Conservation (phyloP, 1,140 invertebrate species). For the Drosophila lacertosa region DNA sequence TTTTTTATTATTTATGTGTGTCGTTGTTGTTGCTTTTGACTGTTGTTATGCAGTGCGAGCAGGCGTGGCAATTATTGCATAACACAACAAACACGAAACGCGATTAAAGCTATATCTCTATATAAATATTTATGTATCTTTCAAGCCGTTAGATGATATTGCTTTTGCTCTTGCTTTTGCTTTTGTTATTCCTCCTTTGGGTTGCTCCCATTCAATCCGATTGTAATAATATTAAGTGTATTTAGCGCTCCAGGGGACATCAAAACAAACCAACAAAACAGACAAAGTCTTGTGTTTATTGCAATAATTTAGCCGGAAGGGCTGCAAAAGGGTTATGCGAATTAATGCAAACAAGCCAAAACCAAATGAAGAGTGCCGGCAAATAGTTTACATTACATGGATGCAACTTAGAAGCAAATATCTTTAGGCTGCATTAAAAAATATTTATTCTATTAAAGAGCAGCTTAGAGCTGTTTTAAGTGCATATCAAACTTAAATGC, state of each 20-base stretch:
- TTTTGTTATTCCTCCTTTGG: conserved; percentile 2
- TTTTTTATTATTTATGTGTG: neutral
- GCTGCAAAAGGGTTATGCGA: conserved; percentile 20
- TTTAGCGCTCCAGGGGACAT: conserved; percentile 44
- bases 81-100: conserved; percentile 15
- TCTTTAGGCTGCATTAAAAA: neutral
- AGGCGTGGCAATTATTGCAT: conserved; percentile 23
- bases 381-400: neutral
- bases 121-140: conserved; percentile 45
- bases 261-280: conserved; percentile 38
- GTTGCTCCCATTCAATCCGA: conserved; percentile 19
- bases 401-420: neutral
- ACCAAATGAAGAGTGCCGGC: conserved; percentile 23
- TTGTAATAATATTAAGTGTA: conserved; percentile 59
- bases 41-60: neutral
- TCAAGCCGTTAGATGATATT: conserved; percentile 34
- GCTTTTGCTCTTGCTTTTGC: neutral
- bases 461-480: neutral
- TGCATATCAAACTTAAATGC: neutral
- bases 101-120: conserved; percentile 5
- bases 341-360: conserved; percentile 30
- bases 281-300: conserved; percentile 24
- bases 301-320: conserved; percentile 35
- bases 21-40: too few relatives aligned
- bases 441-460: neutral